Conservation (phyloP, 2,888 invertebrate genomes). For the Lagria hirta region DNA sequence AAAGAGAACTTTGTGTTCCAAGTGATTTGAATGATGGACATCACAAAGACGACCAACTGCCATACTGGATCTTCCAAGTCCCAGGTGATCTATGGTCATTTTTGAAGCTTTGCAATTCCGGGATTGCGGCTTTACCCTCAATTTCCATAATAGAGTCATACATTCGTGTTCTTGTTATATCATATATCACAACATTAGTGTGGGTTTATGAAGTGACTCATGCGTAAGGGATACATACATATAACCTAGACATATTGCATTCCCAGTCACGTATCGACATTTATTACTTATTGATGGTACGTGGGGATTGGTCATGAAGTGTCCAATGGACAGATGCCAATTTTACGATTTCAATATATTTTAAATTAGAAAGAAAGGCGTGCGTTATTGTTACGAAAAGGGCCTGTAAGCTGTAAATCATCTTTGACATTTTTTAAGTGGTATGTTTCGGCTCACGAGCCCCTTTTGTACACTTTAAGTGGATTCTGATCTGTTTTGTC, state of each 20-base stretch:
- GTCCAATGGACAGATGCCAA: conserved; percentile 48
- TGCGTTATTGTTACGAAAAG: conserved; percentile 38
- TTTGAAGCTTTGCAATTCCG: neutral
- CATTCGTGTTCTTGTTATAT: conserved; percentile 39
- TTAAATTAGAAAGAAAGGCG: conserved; percentile 44
- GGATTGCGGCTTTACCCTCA: conserved; percentile 24
- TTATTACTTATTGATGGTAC: conserved; percentile 48
- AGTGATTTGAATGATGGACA: too few species aligned
- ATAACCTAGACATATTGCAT: conserved; percentile 41
- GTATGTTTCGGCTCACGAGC: conserved; percentile 33
- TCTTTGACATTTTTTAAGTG: conserved; percentile 46
- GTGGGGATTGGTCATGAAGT: conserved; percentile 47
- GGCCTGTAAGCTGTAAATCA: conserved; percentile 42
- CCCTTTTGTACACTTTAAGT: conserved; percentile 45
- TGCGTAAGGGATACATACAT: conserved; percentile 46
- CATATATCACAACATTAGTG: conserved; percentile 46
- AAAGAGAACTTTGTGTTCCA: neutral
- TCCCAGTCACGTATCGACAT: conserved; percentile 40
- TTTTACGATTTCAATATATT: conserved; percentile 42
- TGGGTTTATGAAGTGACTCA: conserved; percentile 47
- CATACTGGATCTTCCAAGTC: too few species aligned
- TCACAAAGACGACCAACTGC: too few species aligned
- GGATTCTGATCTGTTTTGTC: conserved; percentile 39
- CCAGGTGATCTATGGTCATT: conserved; percentile 6
- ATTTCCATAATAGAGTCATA: conserved; percentile 44